Evolutionary conservation across 2,113 vertebrate species (phyloP), one percentile per base, ranked within the genome.

Genomic region (Anarrhichthys ocellatus): DNA sequence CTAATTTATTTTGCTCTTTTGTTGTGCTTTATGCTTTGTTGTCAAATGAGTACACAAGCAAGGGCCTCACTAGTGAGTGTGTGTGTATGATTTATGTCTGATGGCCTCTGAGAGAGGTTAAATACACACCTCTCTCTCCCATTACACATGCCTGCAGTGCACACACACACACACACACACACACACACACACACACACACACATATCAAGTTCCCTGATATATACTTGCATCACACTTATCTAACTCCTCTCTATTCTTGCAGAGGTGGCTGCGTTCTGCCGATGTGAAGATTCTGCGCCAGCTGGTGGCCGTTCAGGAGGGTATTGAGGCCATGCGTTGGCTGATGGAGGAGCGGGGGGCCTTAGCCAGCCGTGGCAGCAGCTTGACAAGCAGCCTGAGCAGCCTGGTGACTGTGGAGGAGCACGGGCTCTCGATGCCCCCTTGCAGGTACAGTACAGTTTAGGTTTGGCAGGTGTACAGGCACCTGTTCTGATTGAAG

Each of bases 311-410:
- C 18, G 93, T 98, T 83, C 96, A 98, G 0, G 96, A 98, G 73
- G 97, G 97, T 50, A 97, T 98, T 1, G 97, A 98, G 92, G 95
- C 96, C 0, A 94, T 97, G 84, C 96, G 96, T 34, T 98, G 97
- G 97, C 93, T 98, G 79, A 83, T 96, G 91, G 96, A 96, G 88
- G 97, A 97, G 83, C 92, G 94, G 7, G 96, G 95, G 1, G 87
- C 92, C 0, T 80, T 92, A 61, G 92, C 92, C 89, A 97, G 96
- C 80, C 94, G 62, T 17, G 94, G 96, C 92, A 96, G 97, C 94
- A 97, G 97, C 91, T 92, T 96, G 78, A 94, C 96, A 72, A 96
- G 96, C 89, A 98, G 97, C 91, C 96, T 96, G 77, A 97, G 96
- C 88, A 98, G 97, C 93, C 92, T 97, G 90, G 94, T 67, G 76